Evolutionary conservation across 2,113 vertebrate species (phyloP).

Genomic region (Lepisosteus oculatus): DNA sequence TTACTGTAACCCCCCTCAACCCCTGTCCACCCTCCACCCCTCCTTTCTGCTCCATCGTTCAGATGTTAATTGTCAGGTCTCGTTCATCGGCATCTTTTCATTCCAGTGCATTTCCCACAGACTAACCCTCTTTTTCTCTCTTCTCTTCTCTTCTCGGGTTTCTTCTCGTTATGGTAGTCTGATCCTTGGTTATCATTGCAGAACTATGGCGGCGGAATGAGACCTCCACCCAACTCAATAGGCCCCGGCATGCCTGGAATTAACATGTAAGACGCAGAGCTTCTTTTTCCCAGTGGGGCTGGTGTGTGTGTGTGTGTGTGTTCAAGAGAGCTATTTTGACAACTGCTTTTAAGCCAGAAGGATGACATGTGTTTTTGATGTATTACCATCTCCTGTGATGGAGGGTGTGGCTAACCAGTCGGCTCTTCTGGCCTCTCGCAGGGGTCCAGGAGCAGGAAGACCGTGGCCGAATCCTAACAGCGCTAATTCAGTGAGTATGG

Average conservation of each 20-base stretch:
- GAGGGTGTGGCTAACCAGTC: background rate
- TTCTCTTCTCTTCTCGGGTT: conserved; percentile 28
- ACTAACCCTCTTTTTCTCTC: conserved; percentile 46
- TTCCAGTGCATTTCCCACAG: conserved; percentile 35
- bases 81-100: background rate
- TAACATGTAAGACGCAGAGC: conserved; percentile 84
- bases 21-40: background rate
- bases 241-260: conserved; percentile 97
- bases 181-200: conserved; percentile 77
- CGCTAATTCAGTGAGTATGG: conserved; percentile 90
- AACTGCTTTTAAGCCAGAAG: background rate
- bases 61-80: background rate
- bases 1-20: too few relatives aligned
- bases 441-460: conserved; percentile 90
- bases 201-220: conserved; percentile 97
- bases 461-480: conserved; percentile 98
- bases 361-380: background rate
- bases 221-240: conserved; percentile 96
- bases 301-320: background rate
- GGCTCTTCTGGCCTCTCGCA: conserved; percentile 41
- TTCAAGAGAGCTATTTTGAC: background rate
- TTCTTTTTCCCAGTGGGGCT: background rate
- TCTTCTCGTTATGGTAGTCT: conserved; percentile 55
- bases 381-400: background rate
- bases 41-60: background rate